Evolutionary conservation across 2,888 invertebrate species (phyloP), one percentile per base, ranked within the genome.

Genomic region (Andrena bucephala): DNA sequence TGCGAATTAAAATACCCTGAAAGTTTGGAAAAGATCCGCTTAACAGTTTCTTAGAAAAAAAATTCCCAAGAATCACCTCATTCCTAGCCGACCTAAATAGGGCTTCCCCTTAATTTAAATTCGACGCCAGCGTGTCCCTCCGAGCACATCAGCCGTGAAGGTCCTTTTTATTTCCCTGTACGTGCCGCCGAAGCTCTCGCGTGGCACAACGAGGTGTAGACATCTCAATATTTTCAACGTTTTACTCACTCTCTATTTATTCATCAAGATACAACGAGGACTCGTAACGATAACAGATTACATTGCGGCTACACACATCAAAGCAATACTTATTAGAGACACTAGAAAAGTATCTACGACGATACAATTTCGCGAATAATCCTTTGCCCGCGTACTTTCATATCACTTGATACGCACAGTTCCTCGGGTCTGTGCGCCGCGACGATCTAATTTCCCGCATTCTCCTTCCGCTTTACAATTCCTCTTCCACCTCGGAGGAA

Each of bases 181-280:
- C 24, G 42, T 57, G 52, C 8, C 57, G 27, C 16, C 24, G 31
- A 48, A 77, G 20, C 24, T 68, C 72, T 78, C 72, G 72, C 62
- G 62, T 54, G 65, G 63, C 62, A 20, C 42, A 42, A 42, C 70
- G 77, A 78, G 73, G 76, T 81, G 60, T 83, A 85, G 66, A 85
- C 20, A 87, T 73, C 72, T 85, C 27, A 71, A 77, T 77, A 78
- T 85, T 24, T 87, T 27, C 77, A 87, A 87, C 79, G 71, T 70
- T 82, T 86, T 70, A 87, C 83, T 86, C 85, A 87, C 86, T 87
- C 85, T 87, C 86, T 77, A 82, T 87, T 87, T 87, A 86, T 87
- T 87, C 59, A 84, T 87, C 79, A 81, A 83, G 86, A 86, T 87
- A 87, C 85, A 85, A 86, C 84, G 77, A 82, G 77, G 74, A 73